Evolutionary conservation across 2,797 vertebrate species (phyloP).

Genomic region (Falco cherrug): DNA sequence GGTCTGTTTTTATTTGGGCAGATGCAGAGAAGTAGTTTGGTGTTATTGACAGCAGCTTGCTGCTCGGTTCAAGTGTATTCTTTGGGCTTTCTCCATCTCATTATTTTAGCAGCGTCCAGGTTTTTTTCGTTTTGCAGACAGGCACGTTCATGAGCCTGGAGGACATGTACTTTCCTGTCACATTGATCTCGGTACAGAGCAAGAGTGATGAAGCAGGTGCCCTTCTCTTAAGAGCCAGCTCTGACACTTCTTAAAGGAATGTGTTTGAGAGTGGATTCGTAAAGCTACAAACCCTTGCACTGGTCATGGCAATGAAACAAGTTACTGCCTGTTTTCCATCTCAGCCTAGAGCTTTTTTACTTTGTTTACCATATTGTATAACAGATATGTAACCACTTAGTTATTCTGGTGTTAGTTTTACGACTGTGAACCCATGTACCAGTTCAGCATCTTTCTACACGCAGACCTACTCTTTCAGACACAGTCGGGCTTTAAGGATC

Average conservation of each 20-base stretch:
- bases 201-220: background rate
- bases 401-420: background rate
- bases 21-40: background rate
- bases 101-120: background rate
- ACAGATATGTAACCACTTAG: background rate
- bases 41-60: background rate
- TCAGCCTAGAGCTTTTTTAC: background rate
- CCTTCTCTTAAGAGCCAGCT: background rate
- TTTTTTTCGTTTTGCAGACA: background rate
- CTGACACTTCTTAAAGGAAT: background rate
- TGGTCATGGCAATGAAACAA: background rate
- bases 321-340: background rate
- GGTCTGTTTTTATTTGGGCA: background rate
- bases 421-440: background rate
- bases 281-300: background rate
- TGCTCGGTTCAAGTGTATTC: background rate
- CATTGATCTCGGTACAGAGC: background rate
- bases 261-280: background rate
- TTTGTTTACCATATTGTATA: background rate
- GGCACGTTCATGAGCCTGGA: background rate
- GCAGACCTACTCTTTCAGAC: background rate
- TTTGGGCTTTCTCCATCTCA: background rate
- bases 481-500: background rate
- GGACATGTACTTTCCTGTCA: background rate
- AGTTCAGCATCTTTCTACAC: background rate